These are phyloP conservation scores for Brachylomia viminalis DNA, from an alignment of 2,888 invertebrate species.

Conservation along the genomic window DNA sequence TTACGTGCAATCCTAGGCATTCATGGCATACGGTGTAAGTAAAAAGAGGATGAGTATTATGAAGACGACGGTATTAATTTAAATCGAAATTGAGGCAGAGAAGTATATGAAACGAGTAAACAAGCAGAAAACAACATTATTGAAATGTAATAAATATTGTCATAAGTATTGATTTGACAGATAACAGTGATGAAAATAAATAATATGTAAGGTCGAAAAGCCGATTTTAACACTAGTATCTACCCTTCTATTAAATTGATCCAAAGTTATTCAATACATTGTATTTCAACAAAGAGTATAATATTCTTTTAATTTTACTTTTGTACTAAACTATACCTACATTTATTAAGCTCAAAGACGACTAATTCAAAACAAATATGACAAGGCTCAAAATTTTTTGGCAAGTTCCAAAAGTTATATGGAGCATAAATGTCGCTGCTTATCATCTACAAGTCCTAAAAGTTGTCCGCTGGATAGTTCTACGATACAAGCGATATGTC, in stretches of 20 bases:
- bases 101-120: neutral
- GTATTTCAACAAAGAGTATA: neutral
- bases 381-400: slow-evolving; percentile 3
- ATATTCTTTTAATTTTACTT: no score
- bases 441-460: slow-evolving; percentile 53
- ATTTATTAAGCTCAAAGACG: neutral
- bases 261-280: neutral
- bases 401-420: slow-evolving; percentile 30
- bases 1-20: slow-evolving; percentile 69
- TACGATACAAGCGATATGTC: slow-evolving; percentile 50
- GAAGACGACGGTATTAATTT: neutral
- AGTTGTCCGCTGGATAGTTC: slow-evolving; percentile 32
- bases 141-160: neutral
- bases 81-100: neutral
- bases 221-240: no score
- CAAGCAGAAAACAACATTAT: neutral
- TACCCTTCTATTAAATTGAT: no score
- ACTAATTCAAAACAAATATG: neutral
- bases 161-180: neutral
- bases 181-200: neutral
- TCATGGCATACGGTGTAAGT: slow-evolving; percentile 34
- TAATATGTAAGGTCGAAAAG: no score
- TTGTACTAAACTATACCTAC: no score
- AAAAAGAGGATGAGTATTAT: slow-evolving; percentile 6
- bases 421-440: slow-evolving; percentile 42